Base-by-base conservation (phyloP, 1,140 invertebrate species). In the Anastatus disparis region DNA sequence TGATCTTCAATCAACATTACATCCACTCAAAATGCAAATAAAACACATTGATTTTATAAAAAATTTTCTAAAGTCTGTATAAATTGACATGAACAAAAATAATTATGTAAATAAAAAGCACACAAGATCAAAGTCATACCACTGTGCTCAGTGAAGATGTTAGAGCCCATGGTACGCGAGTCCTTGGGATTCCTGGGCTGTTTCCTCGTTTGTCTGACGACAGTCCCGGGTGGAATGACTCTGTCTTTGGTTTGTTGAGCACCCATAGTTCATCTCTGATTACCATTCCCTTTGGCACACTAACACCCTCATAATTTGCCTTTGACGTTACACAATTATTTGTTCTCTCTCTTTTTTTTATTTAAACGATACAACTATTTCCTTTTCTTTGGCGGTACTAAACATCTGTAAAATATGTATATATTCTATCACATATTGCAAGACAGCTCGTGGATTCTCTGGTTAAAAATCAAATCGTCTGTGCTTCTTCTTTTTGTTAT, bases 111-210 rank as follows among this genome's bases (percentile, higher is more conserved):
- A 64, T 63, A 42, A 63, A 50, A 55, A 67, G 50, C 40, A 17
- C 26, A 75, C 53, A 56, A 71, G 31, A 10, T 35, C 4, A 35
- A 35, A 42, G 62, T 72, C 87, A 87, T 86, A 95, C 94, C 94
- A 85, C 92, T 95, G 83, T 96, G 94, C 87, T 95, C 94, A 48
- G 93, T 94, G 84, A 95, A 96, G 81, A 96, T 94, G 87, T 96
- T 96, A 62, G 92, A 91, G 77, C 92, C 93, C 77, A 92, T 91
- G 77, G 91, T 89, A 80, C 92, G 90, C 79, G 90, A 90, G 87
- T 93, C 93, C 87, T 93, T 94, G 66, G 90, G 88, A 79, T 88
- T 88, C 79, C 89, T 89, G 64, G 90, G 90, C 84, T 92, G 91
- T 82, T 89, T 90, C 81, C 91, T 88, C 42, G 89, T 87, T 75